A percentile compares a stretch with the other conserved stretches of the same genome.
These are phyloP conservation scores for Drosophila arawakana DNA, from an alignment of 1,140 invertebrate genomes.

Conservation along the genomic window DNA sequence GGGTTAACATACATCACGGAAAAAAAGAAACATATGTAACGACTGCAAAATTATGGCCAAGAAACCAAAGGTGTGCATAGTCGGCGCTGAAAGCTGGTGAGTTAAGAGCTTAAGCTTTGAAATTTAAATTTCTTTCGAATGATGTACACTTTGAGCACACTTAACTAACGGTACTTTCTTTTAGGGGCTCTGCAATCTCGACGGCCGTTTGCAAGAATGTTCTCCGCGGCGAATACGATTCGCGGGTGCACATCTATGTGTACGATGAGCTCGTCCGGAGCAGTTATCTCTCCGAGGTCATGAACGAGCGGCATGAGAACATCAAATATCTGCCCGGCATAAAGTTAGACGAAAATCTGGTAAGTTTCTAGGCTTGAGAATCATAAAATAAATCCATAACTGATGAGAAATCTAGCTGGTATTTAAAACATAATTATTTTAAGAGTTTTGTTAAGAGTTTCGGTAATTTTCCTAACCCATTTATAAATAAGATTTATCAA, in stretches of 20 bases:
- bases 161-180: not conserved
- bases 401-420: too few relatives aligned
- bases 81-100: constrained; percentile 68
- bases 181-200: constrained; percentile 68
- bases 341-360: constrained; percentile 56
- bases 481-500: too few relatives aligned
- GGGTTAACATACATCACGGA: not conserved
- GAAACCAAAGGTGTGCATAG: constrained; percentile 65
- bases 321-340: constrained; percentile 71
- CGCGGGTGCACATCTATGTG: constrained; percentile 62
- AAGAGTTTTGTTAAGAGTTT: not conserved
- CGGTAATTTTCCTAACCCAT: not conserved
- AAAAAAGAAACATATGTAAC: constrained; percentile 8
- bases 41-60: constrained; percentile 30
- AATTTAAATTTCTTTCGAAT: too few relatives aligned
- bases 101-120: constrained; percentile 9
- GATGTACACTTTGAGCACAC: too few relatives aligned
- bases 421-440: too few relatives aligned
- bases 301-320: constrained; percentile 66
- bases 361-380: constrained; percentile 14
- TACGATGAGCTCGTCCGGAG: constrained; percentile 53
- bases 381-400: too few relatives aligned
- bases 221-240: constrained; percentile 34
- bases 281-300: constrained; percentile 56
- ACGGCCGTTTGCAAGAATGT: constrained; percentile 62